Conservation (phyloP, 2,888 invertebrate genomes). For the Chesias legatella region DNA sequence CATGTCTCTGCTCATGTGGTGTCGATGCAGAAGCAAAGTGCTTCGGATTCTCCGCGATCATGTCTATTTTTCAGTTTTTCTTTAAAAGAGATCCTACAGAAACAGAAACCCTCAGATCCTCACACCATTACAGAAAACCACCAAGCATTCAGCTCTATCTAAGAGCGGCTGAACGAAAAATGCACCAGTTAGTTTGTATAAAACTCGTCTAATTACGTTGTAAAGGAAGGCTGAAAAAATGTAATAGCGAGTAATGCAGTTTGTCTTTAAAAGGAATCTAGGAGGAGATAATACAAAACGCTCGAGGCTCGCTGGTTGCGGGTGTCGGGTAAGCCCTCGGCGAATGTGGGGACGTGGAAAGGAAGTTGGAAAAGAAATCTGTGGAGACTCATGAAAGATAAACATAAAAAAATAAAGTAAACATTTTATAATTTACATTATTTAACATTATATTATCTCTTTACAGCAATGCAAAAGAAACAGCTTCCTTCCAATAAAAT, state of each 20-base stretch:
- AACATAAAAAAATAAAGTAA: neutral
- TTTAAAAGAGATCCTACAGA: too few relatives aligned
- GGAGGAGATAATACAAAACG: conserved; percentile 57
- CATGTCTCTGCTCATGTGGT: too few relatives aligned
- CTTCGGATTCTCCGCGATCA: too few relatives aligned
- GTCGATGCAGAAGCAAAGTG: too few relatives aligned
- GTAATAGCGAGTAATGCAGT: conserved; percentile 24
- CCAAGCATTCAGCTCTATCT: conserved; percentile 3
- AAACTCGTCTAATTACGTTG: conserved; percentile 18
- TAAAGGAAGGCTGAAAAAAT: conserved; percentile 20
- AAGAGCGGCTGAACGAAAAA: conserved; percentile 13
- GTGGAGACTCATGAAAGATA: conserved; percentile 19
- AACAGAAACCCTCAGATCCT: too few relatives aligned
- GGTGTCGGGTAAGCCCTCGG: conserved; percentile 44
- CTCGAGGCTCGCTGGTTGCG: conserved; percentile 34
- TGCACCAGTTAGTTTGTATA: conserved; percentile 15
- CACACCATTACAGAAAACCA: neutral
- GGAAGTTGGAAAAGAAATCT: conserved; percentile 21
- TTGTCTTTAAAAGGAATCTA: conserved; percentile 41
- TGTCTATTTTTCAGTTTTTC: too few relatives aligned
- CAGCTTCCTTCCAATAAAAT: too few relatives aligned
- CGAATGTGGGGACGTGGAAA: conserved; percentile 35
- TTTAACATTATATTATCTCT: too few relatives aligned
- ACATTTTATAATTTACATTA: too few relatives aligned
- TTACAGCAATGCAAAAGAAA: too few relatives aligned